Evolutionary conservation across 1,140 invertebrate genomes (phyloP).

Genomic region (Medauroidea extradentata): DNA sequence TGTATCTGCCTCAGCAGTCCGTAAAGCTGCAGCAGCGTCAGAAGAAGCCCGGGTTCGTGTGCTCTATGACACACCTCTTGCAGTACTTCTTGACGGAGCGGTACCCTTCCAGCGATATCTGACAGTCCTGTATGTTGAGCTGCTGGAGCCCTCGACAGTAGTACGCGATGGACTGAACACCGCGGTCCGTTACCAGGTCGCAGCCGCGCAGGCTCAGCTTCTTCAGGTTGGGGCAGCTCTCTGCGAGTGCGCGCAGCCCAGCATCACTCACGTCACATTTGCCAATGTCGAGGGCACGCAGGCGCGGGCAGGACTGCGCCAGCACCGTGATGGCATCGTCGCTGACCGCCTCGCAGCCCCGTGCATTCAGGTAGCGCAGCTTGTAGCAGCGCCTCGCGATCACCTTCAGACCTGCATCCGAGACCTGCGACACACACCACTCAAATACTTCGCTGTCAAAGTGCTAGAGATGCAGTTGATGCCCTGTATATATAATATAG

Average conservation of each 20-base stretch:
- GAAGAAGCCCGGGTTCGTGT: constrained; percentile 90
- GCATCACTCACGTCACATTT: constrained; percentile 90
- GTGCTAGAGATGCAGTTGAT: too few relatives aligned
- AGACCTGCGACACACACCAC: constrained; percentile 41
- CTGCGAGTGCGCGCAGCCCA: constrained; percentile 75
- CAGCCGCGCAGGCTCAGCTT: constrained; percentile 86
- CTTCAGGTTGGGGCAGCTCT: constrained; percentile 84
- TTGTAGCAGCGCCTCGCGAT: constrained; percentile 85
- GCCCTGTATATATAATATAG: too few relatives aligned
- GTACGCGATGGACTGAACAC: constrained; percentile 74
- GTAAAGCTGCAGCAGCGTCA: too few relatives aligned
- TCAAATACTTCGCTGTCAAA: too few relatives aligned
- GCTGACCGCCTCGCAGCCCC: constrained; percentile 87
- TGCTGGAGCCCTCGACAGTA: constrained; percentile 83
- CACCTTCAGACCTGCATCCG: constrained; percentile 81
- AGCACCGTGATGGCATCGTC: constrained; percentile 82
- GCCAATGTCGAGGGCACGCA: constrained; percentile 82
- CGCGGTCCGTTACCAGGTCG: constrained; percentile 81
- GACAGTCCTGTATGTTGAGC: constrained; percentile 88
- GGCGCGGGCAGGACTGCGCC: constrained; percentile 73
- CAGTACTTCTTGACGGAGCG: constrained; percentile 87
- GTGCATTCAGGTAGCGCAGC: constrained; percentile 81
- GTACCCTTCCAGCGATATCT: constrained; percentile 81
- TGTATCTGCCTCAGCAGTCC: too few relatives aligned
- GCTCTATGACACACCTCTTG: constrained; percentile 86